These are phyloP conservation scores for Coelinius sp. DNA, from an alignment of 2,888 invertebrate genomes.

Conservation along the genomic window DNA sequence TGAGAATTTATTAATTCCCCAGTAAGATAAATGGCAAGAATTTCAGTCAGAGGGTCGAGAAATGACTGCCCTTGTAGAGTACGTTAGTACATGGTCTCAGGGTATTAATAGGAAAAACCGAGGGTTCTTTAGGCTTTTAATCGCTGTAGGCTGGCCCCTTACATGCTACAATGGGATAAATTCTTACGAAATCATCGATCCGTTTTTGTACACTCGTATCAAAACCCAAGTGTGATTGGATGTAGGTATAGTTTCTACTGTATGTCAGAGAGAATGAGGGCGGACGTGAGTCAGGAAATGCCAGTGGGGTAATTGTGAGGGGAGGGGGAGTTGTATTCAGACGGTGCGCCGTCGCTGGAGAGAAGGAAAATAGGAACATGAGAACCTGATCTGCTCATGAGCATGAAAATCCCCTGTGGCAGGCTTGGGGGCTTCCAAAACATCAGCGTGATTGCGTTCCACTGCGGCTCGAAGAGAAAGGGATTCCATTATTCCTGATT, in stretches of 20 bases:
- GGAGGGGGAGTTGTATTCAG: background rate
- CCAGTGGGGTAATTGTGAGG: slow-evolving; percentile 24
- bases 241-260: slow-evolving; percentile 9
- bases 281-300: slow-evolving; percentile 39
- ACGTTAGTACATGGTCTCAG: background rate
- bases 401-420: slow-evolving; percentile 69
- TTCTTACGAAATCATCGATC: slow-evolving; percentile 49
- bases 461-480: slow-evolving; percentile 55
- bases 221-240: slow-evolving; percentile 23
- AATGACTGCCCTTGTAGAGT: background rate
- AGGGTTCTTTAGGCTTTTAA: slow-evolving; percentile 39
- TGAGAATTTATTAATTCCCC: background rate
- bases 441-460: slow-evolving; percentile 71
- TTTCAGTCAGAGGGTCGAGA: background rate
- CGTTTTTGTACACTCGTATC: slow-evolving; percentile 31
- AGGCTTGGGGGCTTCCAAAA: slow-evolving; percentile 67
- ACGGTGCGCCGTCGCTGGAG: slow-evolving; percentile 20
- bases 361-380: slow-evolving; percentile 50
- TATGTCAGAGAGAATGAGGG: slow-evolving; percentile 12
- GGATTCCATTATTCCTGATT: slow-evolving; percentile 67
- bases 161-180: slow-evolving; percentile 41
- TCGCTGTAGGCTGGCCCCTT: slow-evolving; percentile 44
- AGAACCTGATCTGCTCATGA: slow-evolving; percentile 68
- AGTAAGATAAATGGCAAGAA: background rate
- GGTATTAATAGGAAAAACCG: background rate